A percentile compares a stretch with the other conserved stretches of the same genome.
phyloP scores from a whole-genome alignment of 2,797 vertebrate genomes.

The Eidolon dupreanum region DNA sequence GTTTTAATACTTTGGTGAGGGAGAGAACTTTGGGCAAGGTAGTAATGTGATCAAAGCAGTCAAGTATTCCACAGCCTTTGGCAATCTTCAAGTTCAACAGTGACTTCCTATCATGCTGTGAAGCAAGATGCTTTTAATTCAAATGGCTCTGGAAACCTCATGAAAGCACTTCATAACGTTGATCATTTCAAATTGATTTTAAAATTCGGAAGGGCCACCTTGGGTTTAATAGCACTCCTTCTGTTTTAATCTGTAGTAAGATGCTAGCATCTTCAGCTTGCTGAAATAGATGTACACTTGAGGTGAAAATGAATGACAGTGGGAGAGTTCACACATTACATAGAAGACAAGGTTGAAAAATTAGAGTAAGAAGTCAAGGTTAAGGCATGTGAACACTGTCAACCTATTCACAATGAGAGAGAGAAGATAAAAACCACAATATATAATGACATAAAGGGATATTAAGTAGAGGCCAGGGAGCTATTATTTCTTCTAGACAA shows the following conservation, averaged over 20 bases:
- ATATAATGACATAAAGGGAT: slow-evolving; percentile 12
- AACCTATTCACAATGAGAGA: slow-evolving; percentile 17
- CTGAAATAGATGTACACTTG: slow-evolving; percentile 41
- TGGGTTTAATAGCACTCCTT: slow-evolving; percentile 55
- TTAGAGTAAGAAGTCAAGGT: slow-evolving; percentile 49
- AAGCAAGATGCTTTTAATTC: slow-evolving; percentile 67
- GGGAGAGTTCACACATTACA: background rate
- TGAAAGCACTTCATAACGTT: slow-evolving; percentile 67
- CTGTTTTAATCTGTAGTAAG: slow-evolving; percentile 63
- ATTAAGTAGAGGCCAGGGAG: slow-evolving; percentile 44
- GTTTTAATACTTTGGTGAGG: background rate
- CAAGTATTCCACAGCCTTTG: slow-evolving; percentile 18
- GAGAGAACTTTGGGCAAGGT: background rate
- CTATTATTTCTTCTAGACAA: slow-evolving; percentile 56
- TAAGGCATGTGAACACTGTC: slow-evolving; percentile 23
- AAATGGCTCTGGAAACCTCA: slow-evolving; percentile 56
- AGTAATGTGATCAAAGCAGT: slow-evolving; percentile 34
- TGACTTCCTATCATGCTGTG: slow-evolving; percentile 64
- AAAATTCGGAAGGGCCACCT: slow-evolving; percentile 68
- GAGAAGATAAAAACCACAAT: slow-evolving; percentile 31
- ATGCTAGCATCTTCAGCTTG: slow-evolving; percentile 48
- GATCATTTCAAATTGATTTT: slow-evolving; percentile 74
- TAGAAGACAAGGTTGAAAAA: background rate
- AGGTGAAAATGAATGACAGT: slow-evolving; percentile 58
- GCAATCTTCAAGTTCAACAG: slow-evolving; percentile 68